phyloP scores from a whole-genome alignment of 2,113 vertebrate genomes.

The Hystrix brachyura region DNA sequence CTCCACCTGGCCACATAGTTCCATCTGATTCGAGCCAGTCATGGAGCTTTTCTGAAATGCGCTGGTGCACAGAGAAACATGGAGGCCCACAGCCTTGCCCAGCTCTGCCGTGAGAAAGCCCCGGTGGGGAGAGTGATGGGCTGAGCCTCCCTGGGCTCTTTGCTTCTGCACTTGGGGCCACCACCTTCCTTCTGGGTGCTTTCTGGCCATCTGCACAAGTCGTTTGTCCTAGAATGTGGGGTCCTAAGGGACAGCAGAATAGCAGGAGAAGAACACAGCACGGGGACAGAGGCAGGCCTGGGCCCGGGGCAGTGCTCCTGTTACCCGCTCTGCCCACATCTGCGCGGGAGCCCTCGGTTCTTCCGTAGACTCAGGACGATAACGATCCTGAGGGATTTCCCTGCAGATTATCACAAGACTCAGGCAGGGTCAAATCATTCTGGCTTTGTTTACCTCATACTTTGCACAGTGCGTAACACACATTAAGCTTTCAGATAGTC shows the following conservation, averaged over 20 bases:
- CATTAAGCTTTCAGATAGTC: neutral
- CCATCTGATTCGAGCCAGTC: neutral
- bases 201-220: neutral
- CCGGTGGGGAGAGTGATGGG: neutral
- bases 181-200: conserved; percentile 1
- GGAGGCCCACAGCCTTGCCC: neutral
- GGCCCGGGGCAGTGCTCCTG: neutral
- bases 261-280: neutral
- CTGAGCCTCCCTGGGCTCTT: neutral
- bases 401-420: neutral
- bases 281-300: neutral
- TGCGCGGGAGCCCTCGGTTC: neutral
- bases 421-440: neutral
- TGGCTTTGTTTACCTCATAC: neutral
- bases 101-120: neutral
- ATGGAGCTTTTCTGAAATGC: neutral
- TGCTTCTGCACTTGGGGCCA: neutral
- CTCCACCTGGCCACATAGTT: neutral
- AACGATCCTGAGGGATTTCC: neutral
- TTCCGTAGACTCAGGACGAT: neutral
- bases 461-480: neutral
- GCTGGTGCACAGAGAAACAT: neutral
- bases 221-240: conserved; percentile 1
- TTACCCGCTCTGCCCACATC: neutral
- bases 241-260: neutral